A percentile compares a stretch with the other conserved stretches of the same genome.
phyloP scores from a whole-genome alignment of 2,797 vertebrate species.

The Spinus pinus region DNA sequence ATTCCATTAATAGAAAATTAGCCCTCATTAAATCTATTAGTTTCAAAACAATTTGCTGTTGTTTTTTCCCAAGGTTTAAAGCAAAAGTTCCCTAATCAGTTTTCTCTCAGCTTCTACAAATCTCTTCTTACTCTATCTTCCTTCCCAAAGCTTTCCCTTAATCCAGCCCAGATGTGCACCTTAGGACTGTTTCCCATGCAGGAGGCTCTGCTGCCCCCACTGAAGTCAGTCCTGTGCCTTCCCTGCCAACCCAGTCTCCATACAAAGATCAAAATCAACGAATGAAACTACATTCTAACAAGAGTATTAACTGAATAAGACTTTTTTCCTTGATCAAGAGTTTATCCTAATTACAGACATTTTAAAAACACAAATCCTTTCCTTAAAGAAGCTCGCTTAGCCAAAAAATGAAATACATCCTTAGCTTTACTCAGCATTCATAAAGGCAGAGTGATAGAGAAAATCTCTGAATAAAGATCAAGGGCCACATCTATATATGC shows the following conservation, averaged over 20 bases:
- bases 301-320: background rate
- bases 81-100: background rate
- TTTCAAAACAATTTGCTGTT: background rate
- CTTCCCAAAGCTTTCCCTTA: background rate
- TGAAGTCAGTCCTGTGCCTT: background rate
- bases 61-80: background rate
- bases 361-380: background rate
- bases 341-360: background rate
- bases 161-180: background rate
- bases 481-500: background rate
- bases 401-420: background rate
- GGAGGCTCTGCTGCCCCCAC: background rate
- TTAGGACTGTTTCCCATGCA: background rate
- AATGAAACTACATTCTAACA: background rate
- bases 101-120: background rate
- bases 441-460: background rate
- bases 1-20: background rate
- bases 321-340: background rate
- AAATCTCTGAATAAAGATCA: background rate
- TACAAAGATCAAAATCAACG: background rate
- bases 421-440: background rate
- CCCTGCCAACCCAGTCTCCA: background rate
- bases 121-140: background rate
- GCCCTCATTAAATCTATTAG: background rate
- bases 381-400: background rate